A percentile compares a stretch with the other conserved stretches of the same genome.
Evolutionary conservation across 2,797 vertebrate species (phyloP).

Genomic region (Heterohyrax brucei): DNA sequence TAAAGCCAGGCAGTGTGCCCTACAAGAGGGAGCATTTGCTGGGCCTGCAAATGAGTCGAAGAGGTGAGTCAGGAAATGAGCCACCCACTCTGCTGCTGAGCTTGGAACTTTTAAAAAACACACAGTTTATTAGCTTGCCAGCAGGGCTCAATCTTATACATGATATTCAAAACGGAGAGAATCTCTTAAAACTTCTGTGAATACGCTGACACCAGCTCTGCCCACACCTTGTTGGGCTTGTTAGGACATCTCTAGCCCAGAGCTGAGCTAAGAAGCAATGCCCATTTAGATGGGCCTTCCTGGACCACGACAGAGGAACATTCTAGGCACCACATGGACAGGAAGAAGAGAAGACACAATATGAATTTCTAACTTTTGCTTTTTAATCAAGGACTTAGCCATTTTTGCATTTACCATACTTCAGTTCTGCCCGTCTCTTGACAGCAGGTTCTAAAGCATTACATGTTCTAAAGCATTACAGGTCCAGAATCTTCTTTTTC

Average conservation of each 20-base stretch:
- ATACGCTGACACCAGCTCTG: background rate
- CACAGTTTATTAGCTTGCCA: slow-evolving; percentile 1
- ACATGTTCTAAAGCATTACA: background rate
- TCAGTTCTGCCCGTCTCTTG: background rate
- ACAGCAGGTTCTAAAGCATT: background rate
- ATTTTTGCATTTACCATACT: background rate
- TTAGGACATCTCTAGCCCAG: background rate
- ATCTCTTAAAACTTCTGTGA: background rate
- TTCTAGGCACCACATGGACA: background rate
- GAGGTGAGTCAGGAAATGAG: slow-evolving; percentile 81
- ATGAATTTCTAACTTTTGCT: background rate
- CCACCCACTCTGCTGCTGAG: slow-evolving; percentile 70
- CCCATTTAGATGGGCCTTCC: background rate
- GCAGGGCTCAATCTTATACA: slow-evolving; percentile 32
- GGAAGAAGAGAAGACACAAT: background rate
- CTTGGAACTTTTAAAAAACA: slow-evolving; percentile 52
- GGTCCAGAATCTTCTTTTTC: background rate
- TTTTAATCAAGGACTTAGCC: background rate
- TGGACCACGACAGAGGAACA: background rate
- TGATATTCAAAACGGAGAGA: background rate
- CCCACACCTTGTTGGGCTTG: background rate
- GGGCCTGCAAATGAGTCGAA: slow-evolving; percentile 69
- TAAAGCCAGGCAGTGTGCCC: slow-evolving; percentile 76
- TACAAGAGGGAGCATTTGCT: slow-evolving; percentile 58
- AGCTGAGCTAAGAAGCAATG: background rate